Evolutionary conservation across 2,113 vertebrate genomes (phyloP), one percentile per base, ranked within the genome.

Genomic region (Amia ocellicauda): DNA sequence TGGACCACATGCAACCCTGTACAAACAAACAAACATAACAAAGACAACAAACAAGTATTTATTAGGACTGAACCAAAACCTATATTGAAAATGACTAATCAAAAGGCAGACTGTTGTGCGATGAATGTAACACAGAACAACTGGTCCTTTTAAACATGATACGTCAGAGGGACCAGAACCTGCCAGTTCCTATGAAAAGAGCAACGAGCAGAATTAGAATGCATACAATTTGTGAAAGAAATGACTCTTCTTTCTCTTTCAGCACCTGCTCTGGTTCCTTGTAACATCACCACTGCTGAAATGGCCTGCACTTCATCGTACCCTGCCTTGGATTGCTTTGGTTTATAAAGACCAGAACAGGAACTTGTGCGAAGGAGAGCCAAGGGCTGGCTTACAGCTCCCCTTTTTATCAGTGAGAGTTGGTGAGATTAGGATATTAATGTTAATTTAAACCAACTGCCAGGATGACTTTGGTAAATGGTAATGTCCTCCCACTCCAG

Each of bases 81-180:
- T 58, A 68, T 66, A 17, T 69, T 42, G 62, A 47, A 16, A 74
- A 43, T 22, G 72, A 86, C 64, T 85, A 76, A 86, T 86, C 80
- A 54, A 0, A 1, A 50, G 83, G 83, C 86, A 89, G 83, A 62
- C 85, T 85, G 72, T 78, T 67, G 72, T 75, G 52, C 68, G 50
- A 69, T 64, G 66, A 58, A 80, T 68, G 31, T 55, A 59, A 58
- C 14, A 40, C 65, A 43, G 22, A 57, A 80, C 85, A 85, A 87
- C 86, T 89, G 88, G 80, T 67, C 78, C 80, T 81, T 78, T 86
- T 89, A 86, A 87, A 72, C 62, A 55, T 47, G n/a, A n/a, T n/a
- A 60, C 52, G 55, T 54, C 57, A 72, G 71, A 71, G 60, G 14
- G 66, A 27, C 10, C n/a, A 60, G 64, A 70, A 76, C 72, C 60